Conservation (phyloP, 2,797 vertebrate genomes). For the Anabacerthia variegaticeps region DNA sequence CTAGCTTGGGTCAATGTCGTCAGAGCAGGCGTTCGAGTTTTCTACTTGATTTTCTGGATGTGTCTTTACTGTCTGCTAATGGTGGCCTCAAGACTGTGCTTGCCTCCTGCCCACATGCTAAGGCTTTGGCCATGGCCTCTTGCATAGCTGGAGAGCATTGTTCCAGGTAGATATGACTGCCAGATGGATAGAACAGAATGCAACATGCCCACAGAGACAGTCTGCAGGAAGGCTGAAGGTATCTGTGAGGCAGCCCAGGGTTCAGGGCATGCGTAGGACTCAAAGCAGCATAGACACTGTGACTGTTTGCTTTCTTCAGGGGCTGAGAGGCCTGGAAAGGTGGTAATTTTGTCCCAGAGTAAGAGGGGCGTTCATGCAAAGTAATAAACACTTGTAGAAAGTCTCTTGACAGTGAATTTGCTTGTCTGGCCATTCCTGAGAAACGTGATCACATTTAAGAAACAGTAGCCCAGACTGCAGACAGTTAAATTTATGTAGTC, state of each 20-base stretch:
- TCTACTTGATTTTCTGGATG: background rate
- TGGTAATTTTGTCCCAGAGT: background rate
- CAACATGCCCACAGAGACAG: rapidly evolving
- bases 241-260: background rate
- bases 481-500: background rate
- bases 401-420: background rate
- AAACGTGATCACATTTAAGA: background rate
- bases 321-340: background rate
- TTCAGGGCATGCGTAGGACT: background rate
- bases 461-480: background rate
- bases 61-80: background rate
- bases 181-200: background rate
- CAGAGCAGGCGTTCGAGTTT: background rate
- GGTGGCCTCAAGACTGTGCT: background rate
- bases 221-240: background rate
- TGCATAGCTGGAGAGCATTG: slow-evolving; percentile 16
- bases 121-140: background rate
- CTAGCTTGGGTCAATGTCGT: background rate
- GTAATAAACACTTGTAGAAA: background rate
- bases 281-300: background rate
- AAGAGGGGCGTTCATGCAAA: background rate
- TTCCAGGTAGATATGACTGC: background rate
- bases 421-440: background rate
- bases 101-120: background rate
- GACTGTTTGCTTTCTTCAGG: background rate